phyloP scores from a whole-genome alignment of 2,113 vertebrate species.

The Cyanoramphus novaezelandiae region DNA sequence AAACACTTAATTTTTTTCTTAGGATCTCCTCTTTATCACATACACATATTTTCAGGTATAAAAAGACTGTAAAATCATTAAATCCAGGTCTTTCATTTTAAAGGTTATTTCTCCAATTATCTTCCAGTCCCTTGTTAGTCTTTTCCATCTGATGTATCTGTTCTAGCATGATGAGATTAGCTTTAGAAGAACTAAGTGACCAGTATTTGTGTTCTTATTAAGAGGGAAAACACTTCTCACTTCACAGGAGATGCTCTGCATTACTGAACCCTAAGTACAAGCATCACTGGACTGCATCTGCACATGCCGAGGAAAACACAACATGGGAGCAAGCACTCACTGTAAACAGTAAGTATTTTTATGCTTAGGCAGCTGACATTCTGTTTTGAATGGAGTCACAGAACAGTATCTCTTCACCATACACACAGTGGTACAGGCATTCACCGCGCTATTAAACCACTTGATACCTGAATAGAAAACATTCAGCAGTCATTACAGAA shows the following conservation, averaged over 20 bases:
- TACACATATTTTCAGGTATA: background rate
- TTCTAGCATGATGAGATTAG: background rate
- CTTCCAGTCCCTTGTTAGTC: background rate
- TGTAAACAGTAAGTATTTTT: background rate
- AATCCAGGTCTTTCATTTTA: background rate
- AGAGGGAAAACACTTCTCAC: background rate
- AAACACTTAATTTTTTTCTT: background rate
- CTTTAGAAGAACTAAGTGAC: background rate
- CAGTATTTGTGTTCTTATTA: background rate
- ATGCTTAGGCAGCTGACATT: background rate
- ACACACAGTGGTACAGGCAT: background rate
- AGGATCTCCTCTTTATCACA: background rate
- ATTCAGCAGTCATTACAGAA: background rate
- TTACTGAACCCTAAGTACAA: background rate
- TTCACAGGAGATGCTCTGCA: background rate
- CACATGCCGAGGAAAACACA: background rate
- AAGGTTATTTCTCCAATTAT: background rate
- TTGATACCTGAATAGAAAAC: background rate
- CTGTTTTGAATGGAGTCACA: background rate
- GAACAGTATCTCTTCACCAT: background rate
- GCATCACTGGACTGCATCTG: background rate
- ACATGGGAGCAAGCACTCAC: background rate
- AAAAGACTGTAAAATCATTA: background rate
- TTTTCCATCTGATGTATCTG: background rate
- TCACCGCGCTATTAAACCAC: background rate